Conservation (phyloP, 2,113 vertebrate species). For the Nymphicus hollandicus region DNA sequence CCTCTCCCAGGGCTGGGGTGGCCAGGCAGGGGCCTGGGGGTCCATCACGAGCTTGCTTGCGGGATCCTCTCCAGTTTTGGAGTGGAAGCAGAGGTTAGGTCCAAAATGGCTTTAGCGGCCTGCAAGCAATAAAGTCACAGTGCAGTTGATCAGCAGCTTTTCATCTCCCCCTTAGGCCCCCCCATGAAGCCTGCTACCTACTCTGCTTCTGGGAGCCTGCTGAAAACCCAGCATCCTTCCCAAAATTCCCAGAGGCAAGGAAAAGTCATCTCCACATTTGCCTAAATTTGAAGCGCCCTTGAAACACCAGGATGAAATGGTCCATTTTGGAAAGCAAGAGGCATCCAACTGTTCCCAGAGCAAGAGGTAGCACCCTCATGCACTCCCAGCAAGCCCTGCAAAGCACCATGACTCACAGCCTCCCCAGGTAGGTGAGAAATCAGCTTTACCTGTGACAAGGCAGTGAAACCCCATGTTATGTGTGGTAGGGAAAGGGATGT, state of each 20-base stretch:
- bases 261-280: neutral
- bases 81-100: neutral
- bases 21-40: slow-evolving; percentile 13
- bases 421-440: neutral
- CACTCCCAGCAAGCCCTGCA: neutral
- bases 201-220: neutral
- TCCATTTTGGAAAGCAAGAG: neutral
- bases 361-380: neutral
- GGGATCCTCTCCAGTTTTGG: neutral
- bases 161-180: neutral
- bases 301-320: neutral
- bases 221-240: neutral
- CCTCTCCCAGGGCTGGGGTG: neutral
- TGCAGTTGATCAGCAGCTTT: neutral
- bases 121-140: neutral
- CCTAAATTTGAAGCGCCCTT: neutral
- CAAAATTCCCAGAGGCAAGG: neutral
- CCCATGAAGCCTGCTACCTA: neutral
- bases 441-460: neutral
- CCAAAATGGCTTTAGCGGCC: neutral
- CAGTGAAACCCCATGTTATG: neutral
- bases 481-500: fast-evolving
- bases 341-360: neutral
- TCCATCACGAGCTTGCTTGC: slow-evolving; percentile 58
- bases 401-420: neutral